Percentiles rank a stretch among this genome's conserved stretches.
Evolutionary conservation across 2,113 vertebrate genomes (phyloP).

Genomic region (Xiphophorus couchianus): DNA sequence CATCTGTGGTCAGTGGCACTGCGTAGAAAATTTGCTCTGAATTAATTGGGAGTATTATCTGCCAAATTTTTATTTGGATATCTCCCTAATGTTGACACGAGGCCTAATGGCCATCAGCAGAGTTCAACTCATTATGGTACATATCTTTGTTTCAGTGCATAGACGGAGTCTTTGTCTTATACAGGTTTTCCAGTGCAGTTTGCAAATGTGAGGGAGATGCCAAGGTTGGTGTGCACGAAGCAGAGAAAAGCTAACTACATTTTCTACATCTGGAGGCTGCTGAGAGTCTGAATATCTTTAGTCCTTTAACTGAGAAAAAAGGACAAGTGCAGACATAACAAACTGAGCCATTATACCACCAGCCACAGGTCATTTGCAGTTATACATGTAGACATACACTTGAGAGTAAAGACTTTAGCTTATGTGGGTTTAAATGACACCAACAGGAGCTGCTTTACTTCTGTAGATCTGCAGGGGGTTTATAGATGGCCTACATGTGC

Average conservation of each 20-base stretch:
- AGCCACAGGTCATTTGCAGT: constrained; percentile 37
- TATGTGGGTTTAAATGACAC: neutral
- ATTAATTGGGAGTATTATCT: constrained; percentile 50
- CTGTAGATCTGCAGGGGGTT: constrained; percentile 29
- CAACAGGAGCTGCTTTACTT: neutral
- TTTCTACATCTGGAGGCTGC: constrained; percentile 36
- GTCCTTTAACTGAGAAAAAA: constrained; percentile 37
- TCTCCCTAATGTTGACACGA: constrained; percentile 55
- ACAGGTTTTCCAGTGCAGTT: constrained; percentile 34
- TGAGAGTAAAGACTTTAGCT: constrained; percentile 21
- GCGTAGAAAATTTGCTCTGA: constrained; percentile 37
- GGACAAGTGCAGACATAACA: constrained; percentile 18
- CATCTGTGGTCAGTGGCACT: constrained; percentile 47
- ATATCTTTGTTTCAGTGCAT: constrained; percentile 30
- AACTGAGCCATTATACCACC: constrained; percentile 13
- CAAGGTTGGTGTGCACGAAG: constrained; percentile 4
- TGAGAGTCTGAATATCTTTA: constrained; percentile 40
- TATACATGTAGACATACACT: constrained; percentile 7
- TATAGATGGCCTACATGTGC: constrained; percentile 48
- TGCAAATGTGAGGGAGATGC: constrained; percentile 18
- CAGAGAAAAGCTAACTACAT: constrained; percentile 9
- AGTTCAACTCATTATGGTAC: constrained; percentile 50
- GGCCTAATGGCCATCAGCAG: constrained; percentile 56
- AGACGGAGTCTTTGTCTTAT: constrained; percentile 35
- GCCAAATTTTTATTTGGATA: constrained; percentile 62